A percentile compares a stretch with the other conserved stretches of the same genome.
Conservation (phyloP, 2,113 vertebrate species). For the Podarcis raffonei region DNA sequence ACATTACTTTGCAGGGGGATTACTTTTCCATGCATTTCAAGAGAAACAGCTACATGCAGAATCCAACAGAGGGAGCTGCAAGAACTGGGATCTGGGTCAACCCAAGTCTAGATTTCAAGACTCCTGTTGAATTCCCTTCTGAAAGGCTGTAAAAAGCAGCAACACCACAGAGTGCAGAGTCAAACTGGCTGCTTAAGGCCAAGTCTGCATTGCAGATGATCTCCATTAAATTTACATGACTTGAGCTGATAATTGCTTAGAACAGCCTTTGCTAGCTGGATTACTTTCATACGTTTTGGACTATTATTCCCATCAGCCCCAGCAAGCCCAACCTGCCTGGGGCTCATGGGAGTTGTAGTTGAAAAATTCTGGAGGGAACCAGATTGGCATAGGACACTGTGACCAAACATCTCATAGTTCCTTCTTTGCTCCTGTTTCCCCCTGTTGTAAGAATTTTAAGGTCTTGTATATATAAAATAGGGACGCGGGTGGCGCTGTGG, state of each 20-base stretch:
- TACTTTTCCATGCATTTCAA: neutral
- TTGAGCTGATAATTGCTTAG: neutral
- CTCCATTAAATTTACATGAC: neutral
- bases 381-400: no score
- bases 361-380: no score
- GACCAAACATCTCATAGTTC: neutral
- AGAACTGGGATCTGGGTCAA: conserved; percentile 61
- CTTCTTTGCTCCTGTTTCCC: neutral
- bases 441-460: no score
- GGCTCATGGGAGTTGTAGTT: no score
- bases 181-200: neutral
- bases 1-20: neutral
- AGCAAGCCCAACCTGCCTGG: no score
- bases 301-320: no score
- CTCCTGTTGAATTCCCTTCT: neutral
- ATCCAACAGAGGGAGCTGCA: conserved; percentile 73
- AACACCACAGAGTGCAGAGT: no score
- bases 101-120: rapidly evolving
- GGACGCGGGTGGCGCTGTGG: no score
- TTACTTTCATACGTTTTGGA: no score
- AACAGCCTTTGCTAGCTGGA: neutral
- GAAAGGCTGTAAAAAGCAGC: neutral
- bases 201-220: neutral
- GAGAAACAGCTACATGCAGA: conserved; percentile 12
- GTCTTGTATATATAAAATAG: no score